Evolutionary conservation across 2,888 invertebrate species (phyloP), one percentile per base, ranked within the genome.

Genomic region (Hemistola chrysoprasaria): DNA sequence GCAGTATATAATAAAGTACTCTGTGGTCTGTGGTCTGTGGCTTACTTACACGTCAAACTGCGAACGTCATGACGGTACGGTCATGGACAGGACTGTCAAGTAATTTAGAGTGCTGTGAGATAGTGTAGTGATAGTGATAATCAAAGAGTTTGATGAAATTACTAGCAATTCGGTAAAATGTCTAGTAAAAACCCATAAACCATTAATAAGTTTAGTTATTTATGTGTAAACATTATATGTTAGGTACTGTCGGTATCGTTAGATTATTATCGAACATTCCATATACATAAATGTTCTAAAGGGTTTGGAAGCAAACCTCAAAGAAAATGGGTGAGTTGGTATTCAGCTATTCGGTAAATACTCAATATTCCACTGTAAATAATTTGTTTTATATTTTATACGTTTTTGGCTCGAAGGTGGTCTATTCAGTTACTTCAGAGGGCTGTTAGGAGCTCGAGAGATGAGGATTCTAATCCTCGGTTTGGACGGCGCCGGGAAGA

Each of bases 401-500:
- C 40, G 26, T 44, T 44, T 27, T 35, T 46, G 31, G 52, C 9
- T 91, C 91, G 27, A 85, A 97, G 98, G 98, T 90, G 97, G 97
- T 77, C 90, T 99, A 76, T 92, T 98, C 81, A 98, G 98, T 90
- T 98, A 98, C 88, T 99, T 99, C 90, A 94, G 96, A 69, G 95
- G 96, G 64, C 91, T 99, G 62, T 92, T 99, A 76, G 99, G 99
- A 27, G 97, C 96, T 53, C 94, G 98, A 67, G 99, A 99, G 91
- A 98, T 99, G 95, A 92, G 99, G 70, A 99, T 99, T 82, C 90
- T 99, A 62, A 99, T 99, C 79, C 91, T 99, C 40, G 99, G 99
- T 3, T 90, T 99, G 59, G 99, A 99, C 84, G 99, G 98, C 47
- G 99, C 99, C 75, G 99, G 99, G 56, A 99, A 99, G 91, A 99